These are phyloP conservation scores for Pheosia gnoma DNA, from an alignment of 2,888 invertebrate genomes.

Conservation along the genomic window DNA sequence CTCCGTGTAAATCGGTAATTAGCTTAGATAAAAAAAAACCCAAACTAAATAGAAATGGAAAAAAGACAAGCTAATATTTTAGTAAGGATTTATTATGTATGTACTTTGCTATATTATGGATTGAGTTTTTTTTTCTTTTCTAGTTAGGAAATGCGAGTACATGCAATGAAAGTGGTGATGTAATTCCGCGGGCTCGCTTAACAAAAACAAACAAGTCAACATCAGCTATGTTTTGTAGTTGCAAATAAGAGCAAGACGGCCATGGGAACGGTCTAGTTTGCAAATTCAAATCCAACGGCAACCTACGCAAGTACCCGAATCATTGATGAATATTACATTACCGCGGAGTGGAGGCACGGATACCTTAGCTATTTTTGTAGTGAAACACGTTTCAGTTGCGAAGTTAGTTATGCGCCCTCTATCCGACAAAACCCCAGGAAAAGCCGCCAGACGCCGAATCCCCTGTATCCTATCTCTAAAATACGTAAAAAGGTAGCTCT, in stretches of 20 bases:
- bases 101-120: too few species aligned
- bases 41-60: too few species aligned
- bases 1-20: too few species aligned
- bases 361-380: constrained; percentile 64
- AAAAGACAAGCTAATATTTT: too few species aligned
- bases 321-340: constrained; percentile 36
- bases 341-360: constrained; percentile 49
- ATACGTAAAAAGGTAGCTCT: constrained; percentile 42
- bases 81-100: too few species aligned
- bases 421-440: constrained; percentile 59
- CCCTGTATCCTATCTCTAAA: constrained; percentile 59
- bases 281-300: constrained; percentile 11
- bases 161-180: too few species aligned
- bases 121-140: too few species aligned
- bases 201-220: too few species aligned
- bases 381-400: constrained; percentile 67
- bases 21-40: too few species aligned
- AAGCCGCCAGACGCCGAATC: constrained; percentile 61
- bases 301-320: constrained; percentile 9
- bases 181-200: too few species aligned
- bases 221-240: background rate
- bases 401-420: constrained; percentile 67
- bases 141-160: too few species aligned
- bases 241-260: constrained; percentile 16
- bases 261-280: constrained; percentile 33